Evolutionary conservation across 2,113 vertebrate genomes (phyloP).

Genomic region (Paradoxurus hermaphroditus): DNA sequence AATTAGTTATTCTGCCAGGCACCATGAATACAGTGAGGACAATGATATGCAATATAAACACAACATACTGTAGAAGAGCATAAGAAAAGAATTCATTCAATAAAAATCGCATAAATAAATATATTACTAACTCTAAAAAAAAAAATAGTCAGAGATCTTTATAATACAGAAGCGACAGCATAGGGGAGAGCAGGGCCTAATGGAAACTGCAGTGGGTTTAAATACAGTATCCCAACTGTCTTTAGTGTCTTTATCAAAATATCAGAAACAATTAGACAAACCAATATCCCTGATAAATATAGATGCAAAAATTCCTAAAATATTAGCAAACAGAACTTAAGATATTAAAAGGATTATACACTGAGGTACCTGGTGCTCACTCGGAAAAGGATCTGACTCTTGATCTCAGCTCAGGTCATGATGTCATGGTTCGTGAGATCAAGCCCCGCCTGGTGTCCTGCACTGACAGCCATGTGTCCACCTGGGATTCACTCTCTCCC

Average conservation of each 20-base stretch:
- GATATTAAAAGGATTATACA: background rate
- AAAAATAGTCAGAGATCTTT: background rate
- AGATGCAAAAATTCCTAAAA: background rate
- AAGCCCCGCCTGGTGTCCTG: too few relatives aligned
- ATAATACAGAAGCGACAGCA: background rate
- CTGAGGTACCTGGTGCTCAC: too few relatives aligned
- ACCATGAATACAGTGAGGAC: background rate
- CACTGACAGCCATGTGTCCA: too few relatives aligned
- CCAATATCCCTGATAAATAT: background rate
- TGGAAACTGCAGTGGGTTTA: background rate
- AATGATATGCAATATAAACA: background rate
- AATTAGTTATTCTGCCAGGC: background rate
- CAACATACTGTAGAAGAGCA: background rate
- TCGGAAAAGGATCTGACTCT: too few relatives aligned
- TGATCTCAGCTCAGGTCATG: too few relatives aligned
- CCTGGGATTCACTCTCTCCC: too few relatives aligned
- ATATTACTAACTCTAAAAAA: background rate
- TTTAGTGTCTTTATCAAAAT: background rate
- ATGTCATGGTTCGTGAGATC: too few relatives aligned
- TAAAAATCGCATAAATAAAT: background rate
- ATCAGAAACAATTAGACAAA: background rate
- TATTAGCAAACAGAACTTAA: background rate
- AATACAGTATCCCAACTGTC: background rate
- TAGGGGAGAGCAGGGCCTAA: background rate
- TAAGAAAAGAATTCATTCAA: background rate